Conservation (phyloP, 2,888 invertebrate genomes). For the Scrobipalpa atriplicella region DNA sequence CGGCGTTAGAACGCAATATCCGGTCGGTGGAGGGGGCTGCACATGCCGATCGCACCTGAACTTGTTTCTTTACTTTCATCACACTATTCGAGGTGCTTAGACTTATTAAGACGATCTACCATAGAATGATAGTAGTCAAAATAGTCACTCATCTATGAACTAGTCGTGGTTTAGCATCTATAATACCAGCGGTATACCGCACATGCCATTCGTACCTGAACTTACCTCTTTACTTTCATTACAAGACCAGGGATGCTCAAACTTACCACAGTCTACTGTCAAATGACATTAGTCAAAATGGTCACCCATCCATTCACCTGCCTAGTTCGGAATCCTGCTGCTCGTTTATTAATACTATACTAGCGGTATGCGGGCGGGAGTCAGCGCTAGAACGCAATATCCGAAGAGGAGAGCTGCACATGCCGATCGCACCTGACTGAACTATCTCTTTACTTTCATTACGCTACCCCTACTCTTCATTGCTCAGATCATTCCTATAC, state of each 20-base stretch:
- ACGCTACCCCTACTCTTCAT: background rate
- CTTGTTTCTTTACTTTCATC: background rate
- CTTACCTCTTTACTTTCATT: background rate
- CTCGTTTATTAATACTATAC: conserved; percentile 16
- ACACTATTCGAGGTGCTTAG: background rate
- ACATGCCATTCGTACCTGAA: too few species aligned
- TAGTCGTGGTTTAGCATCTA: too few species aligned
- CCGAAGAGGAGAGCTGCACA: background rate
- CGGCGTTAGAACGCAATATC: background rate
- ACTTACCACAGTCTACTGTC: too few species aligned
- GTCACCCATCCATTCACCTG: background rate
- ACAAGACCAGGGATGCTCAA: too few species aligned
- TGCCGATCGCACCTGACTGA: background rate
- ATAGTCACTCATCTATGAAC: too few species aligned
- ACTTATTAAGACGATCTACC: too few species aligned
- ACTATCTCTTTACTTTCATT: background rate
- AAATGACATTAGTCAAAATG: background rate
- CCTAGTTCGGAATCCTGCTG: background rate
- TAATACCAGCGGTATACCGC: too few species aligned
- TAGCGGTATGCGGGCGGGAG: conserved; percentile 6
- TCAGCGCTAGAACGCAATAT: conserved; percentile 1
- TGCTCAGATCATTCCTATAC: background rate
- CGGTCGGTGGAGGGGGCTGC: background rate
- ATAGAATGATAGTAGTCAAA: too few species aligned
- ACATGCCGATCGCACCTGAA: background rate